phyloP scores from a whole-genome alignment of 1,140 invertebrate genomes.

The Acarapis woodi region DNA sequence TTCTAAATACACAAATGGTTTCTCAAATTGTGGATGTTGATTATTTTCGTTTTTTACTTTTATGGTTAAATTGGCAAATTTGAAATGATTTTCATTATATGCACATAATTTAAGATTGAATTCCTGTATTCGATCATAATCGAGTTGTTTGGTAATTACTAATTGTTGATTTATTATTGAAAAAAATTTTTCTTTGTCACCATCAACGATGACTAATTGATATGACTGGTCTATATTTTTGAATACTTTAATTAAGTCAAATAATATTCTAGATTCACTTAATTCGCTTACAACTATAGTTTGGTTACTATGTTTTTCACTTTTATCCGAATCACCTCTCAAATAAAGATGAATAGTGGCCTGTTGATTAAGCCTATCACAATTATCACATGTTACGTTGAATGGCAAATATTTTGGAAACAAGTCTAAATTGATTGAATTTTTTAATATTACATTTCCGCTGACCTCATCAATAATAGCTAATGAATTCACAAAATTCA shows the following conservation, averaged over 20 bases:
- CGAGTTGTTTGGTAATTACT: conserved; percentile 22
- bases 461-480: not conserved
- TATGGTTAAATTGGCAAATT: no score
- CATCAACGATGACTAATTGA: conserved; percentile 1
- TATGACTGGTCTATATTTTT: no score
- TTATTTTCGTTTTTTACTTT: conserved; percentile 67
- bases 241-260: not conserved
- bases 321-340: not conserved
- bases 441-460: not conserved
- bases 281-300: no score
- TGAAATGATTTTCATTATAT: conserved; percentile 15
- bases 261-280: not conserved
- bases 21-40: conserved; percentile 49
- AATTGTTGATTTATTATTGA: not conserved
- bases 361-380: not conserved
- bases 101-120: conserved; percentile 51
- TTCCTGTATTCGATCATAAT: conserved; percentile 42
- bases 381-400: not conserved
- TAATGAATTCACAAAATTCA: not conserved
- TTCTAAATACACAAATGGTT: conserved; percentile 37
- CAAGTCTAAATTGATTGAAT: not conserved
- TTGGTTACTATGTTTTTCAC: not conserved
- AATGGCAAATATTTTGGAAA: not conserved
- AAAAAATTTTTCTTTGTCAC: conserved; percentile 1
- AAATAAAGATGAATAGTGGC: not conserved